Conservation (phyloP, 2,888 invertebrate species). For the Amaurobius ferox region DNA sequence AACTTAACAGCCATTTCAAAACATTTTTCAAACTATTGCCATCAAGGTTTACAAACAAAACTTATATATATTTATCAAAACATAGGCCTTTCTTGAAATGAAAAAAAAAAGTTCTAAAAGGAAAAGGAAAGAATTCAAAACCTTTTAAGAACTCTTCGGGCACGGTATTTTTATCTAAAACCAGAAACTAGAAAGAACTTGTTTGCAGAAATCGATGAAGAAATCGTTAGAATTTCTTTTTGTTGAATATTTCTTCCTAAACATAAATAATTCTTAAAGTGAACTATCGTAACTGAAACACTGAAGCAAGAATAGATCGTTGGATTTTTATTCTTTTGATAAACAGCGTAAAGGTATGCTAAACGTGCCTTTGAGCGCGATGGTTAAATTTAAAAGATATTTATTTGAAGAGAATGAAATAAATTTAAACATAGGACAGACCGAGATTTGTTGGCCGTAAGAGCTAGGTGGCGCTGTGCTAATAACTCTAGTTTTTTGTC, state of each 20-base stretch:
- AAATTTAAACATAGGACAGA: no score
- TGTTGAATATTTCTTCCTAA: not conserved
- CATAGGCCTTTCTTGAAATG: not conserved
- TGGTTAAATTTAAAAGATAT: no score
- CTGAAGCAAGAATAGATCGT: no score
- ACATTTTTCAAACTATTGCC: not conserved
- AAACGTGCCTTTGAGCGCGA: no score
- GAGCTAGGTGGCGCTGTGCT: no score
- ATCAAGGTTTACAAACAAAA: conserved; percentile 13
- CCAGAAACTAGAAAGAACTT: conserved; percentile 14
- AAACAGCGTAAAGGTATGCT: no score
- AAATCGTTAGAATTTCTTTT: conserved; percentile 5
- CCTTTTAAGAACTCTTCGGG: conserved; percentile 14
- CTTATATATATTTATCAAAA: conserved; percentile 10
- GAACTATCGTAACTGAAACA: not conserved
- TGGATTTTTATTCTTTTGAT: no score
- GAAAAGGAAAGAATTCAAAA: conserved; percentile 12
- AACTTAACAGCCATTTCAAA: not conserved
- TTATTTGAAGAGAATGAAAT: not conserved
- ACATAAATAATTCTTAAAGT: not conserved
- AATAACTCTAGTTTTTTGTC: no score
- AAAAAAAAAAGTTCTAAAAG: not conserved
- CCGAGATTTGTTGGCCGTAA: no score
- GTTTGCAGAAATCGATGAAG: conserved; percentile 6
- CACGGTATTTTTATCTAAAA: conserved; percentile 14